Conservation (phyloP, 2,797 vertebrate genomes). For the Varecia variegata region DNA sequence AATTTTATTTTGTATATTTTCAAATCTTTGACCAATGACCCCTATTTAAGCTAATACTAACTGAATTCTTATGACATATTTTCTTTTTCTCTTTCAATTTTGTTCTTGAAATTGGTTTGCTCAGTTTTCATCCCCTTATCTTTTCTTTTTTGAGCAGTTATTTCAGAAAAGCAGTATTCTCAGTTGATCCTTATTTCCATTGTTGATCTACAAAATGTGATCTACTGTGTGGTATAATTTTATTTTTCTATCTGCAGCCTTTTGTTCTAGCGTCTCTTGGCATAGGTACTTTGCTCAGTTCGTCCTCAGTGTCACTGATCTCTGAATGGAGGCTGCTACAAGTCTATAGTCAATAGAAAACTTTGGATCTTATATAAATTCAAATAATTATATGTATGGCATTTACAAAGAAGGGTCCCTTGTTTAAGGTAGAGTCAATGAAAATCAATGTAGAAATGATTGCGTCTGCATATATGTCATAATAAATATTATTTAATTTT, state of each 20-base stretch:
- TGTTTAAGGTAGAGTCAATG: neutral
- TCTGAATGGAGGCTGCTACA: no score
- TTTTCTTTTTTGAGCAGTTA: neutral
- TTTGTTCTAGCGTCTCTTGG: neutral
- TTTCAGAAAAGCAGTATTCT: neutral
- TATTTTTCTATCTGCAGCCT: neutral
- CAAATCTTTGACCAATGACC: neutral
- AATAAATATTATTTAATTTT: neutral
- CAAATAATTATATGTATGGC: neutral
- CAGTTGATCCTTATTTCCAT: neutral
- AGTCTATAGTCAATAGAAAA: neutral
- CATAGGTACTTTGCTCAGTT: no score
- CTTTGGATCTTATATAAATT: neutral
- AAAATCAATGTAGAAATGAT: neutral
- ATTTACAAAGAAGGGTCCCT: neutral
- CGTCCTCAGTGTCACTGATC: no score
- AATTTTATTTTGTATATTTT: neutral
- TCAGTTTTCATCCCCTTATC: neutral
- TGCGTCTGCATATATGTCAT: neutral
- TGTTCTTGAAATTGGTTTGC: neutral
- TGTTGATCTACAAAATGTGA: neutral
- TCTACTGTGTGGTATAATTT: neutral
- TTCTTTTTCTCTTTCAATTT: neutral
- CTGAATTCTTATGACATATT: neutral
- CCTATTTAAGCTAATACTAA: neutral